Percentiles rank a stretch among this genome's conserved stretches.
Evolutionary conservation across 2,797 vertebrate genomes (phyloP).

Genomic region (Glossophaga mutica): DNA sequence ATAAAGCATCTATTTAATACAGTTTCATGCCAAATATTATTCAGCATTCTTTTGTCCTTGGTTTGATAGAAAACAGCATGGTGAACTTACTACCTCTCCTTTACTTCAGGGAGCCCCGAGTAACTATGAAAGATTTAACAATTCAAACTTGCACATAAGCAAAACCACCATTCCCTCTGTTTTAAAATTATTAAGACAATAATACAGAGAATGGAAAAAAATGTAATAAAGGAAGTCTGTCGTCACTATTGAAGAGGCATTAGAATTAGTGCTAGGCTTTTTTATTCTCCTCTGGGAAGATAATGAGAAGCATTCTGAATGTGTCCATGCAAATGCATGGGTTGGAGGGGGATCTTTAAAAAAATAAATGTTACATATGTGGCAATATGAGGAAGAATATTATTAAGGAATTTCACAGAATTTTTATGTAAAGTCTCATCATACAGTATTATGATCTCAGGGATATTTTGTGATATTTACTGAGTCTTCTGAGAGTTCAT

Average conservation of each 20-base stretch:
- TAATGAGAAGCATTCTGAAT: conserved; percentile 8
- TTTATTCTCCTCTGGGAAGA: background rate
- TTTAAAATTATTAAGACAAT: conserved; percentile 51
- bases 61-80: conserved; percentile 76
- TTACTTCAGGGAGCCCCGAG: conserved; percentile 61
- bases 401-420: conserved; percentile 59
- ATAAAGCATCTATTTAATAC: conserved; percentile 78
- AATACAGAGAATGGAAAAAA: background rate
- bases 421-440: conserved; percentile 60
- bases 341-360: conserved; percentile 8
- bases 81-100: conserved; percentile 61
- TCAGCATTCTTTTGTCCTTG: conserved; percentile 77
- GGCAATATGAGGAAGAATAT: conserved; percentile 32
- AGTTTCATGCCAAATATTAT: conserved; percentile 78
- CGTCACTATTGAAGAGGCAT: background rate
- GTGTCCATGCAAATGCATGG: background rate
- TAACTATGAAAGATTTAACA: conserved; percentile 63
- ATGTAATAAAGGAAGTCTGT: conserved; percentile 11
- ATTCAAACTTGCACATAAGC: conserved; percentile 44
- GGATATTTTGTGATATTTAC: conserved; percentile 66
- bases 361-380: conserved; percentile 41
- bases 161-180: conserved; percentile 21
- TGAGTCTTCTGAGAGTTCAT: conserved; percentile 62
- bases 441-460: conserved; percentile 45
- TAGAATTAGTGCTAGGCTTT: conserved; percentile 18